Percentiles rank a stretch among this genome's conserved stretches.
These are phyloP conservation scores for Branchellion lobata DNA, from an alignment of 2,888 invertebrate genomes.

Conservation along the genomic window DNA sequence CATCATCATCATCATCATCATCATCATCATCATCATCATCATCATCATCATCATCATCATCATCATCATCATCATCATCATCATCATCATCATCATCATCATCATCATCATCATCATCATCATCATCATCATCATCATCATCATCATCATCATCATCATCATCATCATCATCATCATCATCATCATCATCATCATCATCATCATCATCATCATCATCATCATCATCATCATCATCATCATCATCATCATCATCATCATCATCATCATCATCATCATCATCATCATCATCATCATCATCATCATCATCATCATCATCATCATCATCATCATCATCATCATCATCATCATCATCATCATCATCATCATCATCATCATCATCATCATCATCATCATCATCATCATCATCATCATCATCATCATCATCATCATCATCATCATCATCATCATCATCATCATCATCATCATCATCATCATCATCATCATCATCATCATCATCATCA, in stretches of 20 bases:
- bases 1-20: conserved; percentile 3
- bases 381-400: not conserved
- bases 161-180: not conserved
- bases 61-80: not conserved
- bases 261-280: not conserved
- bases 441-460: conserved; percentile 39
- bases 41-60: not conserved
- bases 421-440: conserved; percentile 25
- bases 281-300: not conserved
- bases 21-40: not conserved
- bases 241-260: not conserved
- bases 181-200: not conserved
- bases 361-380: not conserved
- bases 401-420: not conserved
- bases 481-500: conserved; percentile 38
- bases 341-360: not conserved
- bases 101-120: not conserved
- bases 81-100: not conserved
- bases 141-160: not conserved
- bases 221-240: conserved; percentile 21
- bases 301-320: not conserved
- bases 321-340: not conserved
- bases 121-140: not conserved
- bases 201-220: not conserved
- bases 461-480: conserved; percentile 39